Conservation (phyloP, 1,140 invertebrate genomes). For the Hylyphantes graminicola region DNA sequence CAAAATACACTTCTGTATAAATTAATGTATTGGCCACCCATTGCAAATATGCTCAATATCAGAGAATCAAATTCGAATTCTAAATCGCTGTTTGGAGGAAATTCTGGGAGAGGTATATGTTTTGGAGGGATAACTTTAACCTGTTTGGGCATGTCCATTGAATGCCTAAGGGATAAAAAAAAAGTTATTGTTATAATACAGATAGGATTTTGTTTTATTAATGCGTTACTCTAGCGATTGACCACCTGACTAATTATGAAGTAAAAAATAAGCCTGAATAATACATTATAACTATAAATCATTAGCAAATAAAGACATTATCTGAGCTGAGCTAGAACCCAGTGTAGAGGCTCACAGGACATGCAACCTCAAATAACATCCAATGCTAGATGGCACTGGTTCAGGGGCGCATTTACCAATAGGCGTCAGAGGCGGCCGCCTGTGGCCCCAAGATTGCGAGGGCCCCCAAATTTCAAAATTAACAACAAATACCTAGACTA, state of each 20-base stretch:
- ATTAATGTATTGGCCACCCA: slow-evolving; percentile 91
- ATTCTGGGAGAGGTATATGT: slow-evolving; percentile 86
- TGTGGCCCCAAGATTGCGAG: too few species aligned
- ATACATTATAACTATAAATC: background rate
- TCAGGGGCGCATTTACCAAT: too few species aligned
- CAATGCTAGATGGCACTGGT: too few species aligned
- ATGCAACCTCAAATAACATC: background rate
- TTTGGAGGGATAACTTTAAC: slow-evolving; percentile 71
- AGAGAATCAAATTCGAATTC: slow-evolving; percentile 86
- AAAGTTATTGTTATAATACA: background rate
- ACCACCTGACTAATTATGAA: background rate
- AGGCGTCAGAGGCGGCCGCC: too few species aligned
- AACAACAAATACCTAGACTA: too few species aligned
- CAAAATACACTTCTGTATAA: slow-evolving; percentile 97
- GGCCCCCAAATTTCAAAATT: too few species aligned
- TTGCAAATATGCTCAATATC: slow-evolving; percentile 77
- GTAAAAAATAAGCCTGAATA: background rate
- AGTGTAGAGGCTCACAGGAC: background rate
- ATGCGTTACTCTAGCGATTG: background rate
- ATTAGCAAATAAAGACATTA: background rate
- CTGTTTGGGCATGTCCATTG: slow-evolving; percentile 37
- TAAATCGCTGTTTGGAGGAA: slow-evolving; percentile 83
- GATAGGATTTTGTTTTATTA: background rate
- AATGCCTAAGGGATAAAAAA: slow-evolving; percentile 13
- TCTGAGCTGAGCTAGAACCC: background rate